Base-by-base conservation (phyloP, 1,140 invertebrate genomes). In the Drosophila arizonae region DNA sequence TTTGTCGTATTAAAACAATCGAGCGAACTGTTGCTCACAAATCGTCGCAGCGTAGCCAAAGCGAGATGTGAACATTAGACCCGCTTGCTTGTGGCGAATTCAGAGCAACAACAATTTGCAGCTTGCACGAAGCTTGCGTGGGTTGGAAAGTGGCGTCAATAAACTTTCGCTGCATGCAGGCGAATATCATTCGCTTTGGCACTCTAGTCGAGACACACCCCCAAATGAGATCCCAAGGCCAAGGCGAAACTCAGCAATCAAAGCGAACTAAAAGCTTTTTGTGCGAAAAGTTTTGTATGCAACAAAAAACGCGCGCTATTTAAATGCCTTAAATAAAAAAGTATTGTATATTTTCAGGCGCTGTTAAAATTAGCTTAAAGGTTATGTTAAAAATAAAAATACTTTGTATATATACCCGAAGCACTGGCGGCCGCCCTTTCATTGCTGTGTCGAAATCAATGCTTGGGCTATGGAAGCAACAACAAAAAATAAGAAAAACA, bases 31-130 rank as follows among this genome's bases (percentile, higher is more conserved):
- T 8, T 50, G 65, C 46, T 56, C 46, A 17, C 15, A 62, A 61
- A 56, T 63, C 62, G 54, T 62, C 70, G 57, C 51, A 26, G n/a
- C 54, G 15, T 10, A 24, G 46, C 8, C 61, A 24, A 54, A 56
- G n/a, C 52, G 78, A 46, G 51, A 51, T 65, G 77, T 86, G 81
- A 66, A 81, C 81, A 77, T 78, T 75, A 79, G 71, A 85, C 81
- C 51, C 30, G 73, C 45, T 28, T 63, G 57, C 50, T 63, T 48
- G 60, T 39, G 39, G 57, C 72, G 60, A 76, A 72, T 51, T 58
- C 55, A 46, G 55, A n/a, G 21, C 41, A 54, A 13, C 43, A 48
- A 4, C 46, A 24, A 36, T 11, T 30, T 21, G 50, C 30, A 46
- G 45, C 24, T 72, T 39, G 55, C 64, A 41, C 28, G 21, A 58